These are phyloP conservation scores for Fistularia commersonii DNA, from an alignment of 2,797 vertebrate species.

Conservation along the genomic window DNA sequence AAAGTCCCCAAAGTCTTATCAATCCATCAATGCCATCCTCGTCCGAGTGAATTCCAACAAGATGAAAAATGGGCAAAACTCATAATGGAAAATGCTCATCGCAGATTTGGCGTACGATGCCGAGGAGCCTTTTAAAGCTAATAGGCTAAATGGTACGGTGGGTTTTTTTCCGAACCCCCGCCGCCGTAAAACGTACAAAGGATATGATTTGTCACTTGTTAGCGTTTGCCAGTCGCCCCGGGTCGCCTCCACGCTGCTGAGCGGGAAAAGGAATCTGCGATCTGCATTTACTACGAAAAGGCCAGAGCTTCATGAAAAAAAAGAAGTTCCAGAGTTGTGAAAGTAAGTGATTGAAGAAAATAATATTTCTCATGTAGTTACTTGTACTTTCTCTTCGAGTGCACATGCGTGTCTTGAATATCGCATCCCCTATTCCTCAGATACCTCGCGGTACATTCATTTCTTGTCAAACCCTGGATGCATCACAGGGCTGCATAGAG, in stretches of 20 bases:
- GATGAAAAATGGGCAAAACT: constrained; percentile 20
- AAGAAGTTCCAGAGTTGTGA: background rate
- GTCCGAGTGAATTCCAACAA: constrained; percentile 3
- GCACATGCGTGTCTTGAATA: no score
- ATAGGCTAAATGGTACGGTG: constrained; percentile 21
- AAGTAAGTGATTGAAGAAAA: no score
- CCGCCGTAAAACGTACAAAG: background rate
- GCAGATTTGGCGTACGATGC: constrained; percentile 22
- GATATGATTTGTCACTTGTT: constrained; percentile 30
- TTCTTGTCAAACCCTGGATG: no score
- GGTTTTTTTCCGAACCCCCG: background rate
- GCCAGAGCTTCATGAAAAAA: background rate
- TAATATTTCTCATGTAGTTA: constrained; percentile 18
- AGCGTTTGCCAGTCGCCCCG: no score
- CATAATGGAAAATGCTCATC: constrained; percentile 44
- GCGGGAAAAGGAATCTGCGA: constrained; percentile 10
- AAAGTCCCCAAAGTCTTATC: no score
- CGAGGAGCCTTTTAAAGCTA: constrained; percentile 13
- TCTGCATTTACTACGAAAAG: constrained; percentile 31
- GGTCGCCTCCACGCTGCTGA: no score
- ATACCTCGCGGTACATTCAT: no score
- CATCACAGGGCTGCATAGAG: no score
- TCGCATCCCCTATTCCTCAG: no score
- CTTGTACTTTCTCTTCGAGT: constrained; percentile 16
- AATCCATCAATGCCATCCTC: constrained; percentile 1